Conservation (phyloP, 2,113 vertebrate genomes). For the Pseudorectes ferrugineus region DNA sequence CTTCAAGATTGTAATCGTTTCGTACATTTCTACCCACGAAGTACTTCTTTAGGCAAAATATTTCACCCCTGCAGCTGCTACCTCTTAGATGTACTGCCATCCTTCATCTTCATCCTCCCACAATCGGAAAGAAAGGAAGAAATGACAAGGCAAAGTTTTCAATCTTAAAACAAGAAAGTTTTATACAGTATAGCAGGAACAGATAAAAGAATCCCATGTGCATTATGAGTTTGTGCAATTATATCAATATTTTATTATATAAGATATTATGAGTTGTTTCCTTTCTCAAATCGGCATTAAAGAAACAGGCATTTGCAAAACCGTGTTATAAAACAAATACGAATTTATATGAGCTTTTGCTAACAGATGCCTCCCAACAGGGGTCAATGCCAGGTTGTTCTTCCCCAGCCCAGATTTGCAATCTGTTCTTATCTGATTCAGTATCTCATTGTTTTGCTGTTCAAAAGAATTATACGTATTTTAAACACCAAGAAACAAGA, state of each 20-base stretch:
- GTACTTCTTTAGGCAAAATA: slow-evolving; percentile 51
- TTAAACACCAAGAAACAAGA: slow-evolving; percentile 7
- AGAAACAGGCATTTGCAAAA: background rate
- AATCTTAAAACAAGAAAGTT: background rate
- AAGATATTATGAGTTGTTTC: background rate
- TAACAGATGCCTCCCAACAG: slow-evolving; percentile 51
- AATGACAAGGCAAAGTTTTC: slow-evolving; percentile 21
- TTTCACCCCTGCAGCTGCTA: slow-evolving; percentile 56
- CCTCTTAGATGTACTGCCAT: slow-evolving; percentile 40
- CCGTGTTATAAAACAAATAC: background rate
- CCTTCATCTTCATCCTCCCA: slow-evolving; percentile 42
- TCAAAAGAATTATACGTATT: slow-evolving; percentile 20
- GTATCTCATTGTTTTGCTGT: background rate
- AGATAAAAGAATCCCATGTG: background rate
- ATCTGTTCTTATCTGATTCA: slow-evolving; percentile 23
- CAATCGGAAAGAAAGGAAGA: background rate
- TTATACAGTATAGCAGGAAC: background rate
- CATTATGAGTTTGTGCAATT: background rate
- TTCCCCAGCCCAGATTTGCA: slow-evolving; percentile 4
- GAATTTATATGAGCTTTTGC: slow-evolving; percentile 5
- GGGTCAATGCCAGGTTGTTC: slow-evolving; percentile 23
- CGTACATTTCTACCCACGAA: background rate
- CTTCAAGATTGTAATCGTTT: slow-evolving; percentile 23
- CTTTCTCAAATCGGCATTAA: background rate
- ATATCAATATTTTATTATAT: background rate